These are phyloP conservation scores for Oeneis ivallda DNA, from an alignment of 2,888 invertebrate species.

Conservation along the genomic window DNA sequence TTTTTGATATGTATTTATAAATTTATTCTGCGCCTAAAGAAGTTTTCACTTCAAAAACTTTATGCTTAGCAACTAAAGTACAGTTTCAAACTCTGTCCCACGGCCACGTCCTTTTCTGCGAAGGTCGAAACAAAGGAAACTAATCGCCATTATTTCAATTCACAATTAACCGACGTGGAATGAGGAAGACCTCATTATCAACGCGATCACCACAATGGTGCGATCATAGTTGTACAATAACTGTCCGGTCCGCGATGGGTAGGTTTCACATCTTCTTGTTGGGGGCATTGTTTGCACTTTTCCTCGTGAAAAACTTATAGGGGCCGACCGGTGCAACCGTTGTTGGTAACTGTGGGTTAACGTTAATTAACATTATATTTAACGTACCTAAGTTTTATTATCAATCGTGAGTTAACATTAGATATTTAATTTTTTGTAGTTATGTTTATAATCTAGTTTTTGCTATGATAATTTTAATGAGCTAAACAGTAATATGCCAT, in stretches of 20 bases:
- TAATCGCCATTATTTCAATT: conserved; percentile 29
- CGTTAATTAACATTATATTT: background rate
- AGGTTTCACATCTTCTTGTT: conserved; percentile 69
- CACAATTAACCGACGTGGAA: conserved; percentile 53
- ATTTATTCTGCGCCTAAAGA: too few relatives aligned
- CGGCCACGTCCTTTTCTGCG: conserved; percentile 15
- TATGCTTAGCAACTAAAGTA: background rate
- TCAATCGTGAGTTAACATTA: background rate
- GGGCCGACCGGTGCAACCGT: conserved; percentile 46
- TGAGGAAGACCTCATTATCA: conserved; percentile 53
- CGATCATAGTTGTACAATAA: conserved; percentile 60
- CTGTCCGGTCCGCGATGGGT: conserved; percentile 64
- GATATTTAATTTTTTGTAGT: too few relatives aligned
- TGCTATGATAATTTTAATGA: too few relatives aligned
- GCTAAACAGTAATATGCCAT: too few relatives aligned
- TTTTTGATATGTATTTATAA: too few relatives aligned
- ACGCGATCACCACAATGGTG: conserved; percentile 52
- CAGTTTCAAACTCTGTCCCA: conserved; percentile 11
- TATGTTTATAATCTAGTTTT: too few relatives aligned
- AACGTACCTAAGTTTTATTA: background rate
- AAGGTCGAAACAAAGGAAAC: conserved; percentile 30
- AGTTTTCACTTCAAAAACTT: too few relatives aligned
- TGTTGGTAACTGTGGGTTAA: conserved; percentile 35
- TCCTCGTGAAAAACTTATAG: conserved; percentile 74
- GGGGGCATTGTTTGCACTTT: conserved; percentile 67